A percentile compares a stretch with the other conserved stretches of the same genome.
Conservation (phyloP, 2,888 invertebrate species). For the Cataglyphis altisquamis region DNA sequence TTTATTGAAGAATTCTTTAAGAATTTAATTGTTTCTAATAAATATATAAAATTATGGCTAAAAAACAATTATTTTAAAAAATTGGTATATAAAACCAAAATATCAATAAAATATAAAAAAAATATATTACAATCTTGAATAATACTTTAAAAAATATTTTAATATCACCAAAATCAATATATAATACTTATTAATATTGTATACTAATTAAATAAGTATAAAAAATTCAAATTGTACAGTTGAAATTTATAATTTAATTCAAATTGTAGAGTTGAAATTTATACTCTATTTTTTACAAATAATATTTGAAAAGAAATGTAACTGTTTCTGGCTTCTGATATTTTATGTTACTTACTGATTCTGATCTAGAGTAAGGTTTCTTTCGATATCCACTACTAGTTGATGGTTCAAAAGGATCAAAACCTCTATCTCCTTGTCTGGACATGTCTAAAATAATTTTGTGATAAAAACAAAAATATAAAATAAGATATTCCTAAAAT, state of each 20-base stretch:
- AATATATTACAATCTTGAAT: background rate
- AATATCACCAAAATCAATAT: background rate
- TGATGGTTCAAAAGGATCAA: slow-evolving; percentile 7
- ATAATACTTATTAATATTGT: background rate
- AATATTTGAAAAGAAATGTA: background rate
- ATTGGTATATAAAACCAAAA: background rate
- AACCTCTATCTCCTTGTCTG: background rate
- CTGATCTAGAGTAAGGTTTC: slow-evolving; percentile 6
- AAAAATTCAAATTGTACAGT: background rate
- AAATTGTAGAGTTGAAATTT: too few species aligned
- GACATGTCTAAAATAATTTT: slow-evolving; percentile 22
- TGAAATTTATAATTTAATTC: background rate
- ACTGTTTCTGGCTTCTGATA: background rate
- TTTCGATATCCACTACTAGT: slow-evolving; percentile 18
- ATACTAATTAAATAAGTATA: background rate
- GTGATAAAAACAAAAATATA: background rate
- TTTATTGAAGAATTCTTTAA: background rate
- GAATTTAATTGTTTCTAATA: background rate
- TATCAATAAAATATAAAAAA: background rate
- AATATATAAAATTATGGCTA: background rate
- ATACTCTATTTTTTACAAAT: background rate
- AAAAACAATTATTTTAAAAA: background rate
- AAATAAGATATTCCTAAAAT: background rate
- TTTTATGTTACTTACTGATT: background rate
- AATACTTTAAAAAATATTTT: background rate